These are phyloP conservation scores for Drosophila cyrtoloma DNA, from an alignment of 2,888 invertebrate species.

Conservation along the genomic window DNA sequence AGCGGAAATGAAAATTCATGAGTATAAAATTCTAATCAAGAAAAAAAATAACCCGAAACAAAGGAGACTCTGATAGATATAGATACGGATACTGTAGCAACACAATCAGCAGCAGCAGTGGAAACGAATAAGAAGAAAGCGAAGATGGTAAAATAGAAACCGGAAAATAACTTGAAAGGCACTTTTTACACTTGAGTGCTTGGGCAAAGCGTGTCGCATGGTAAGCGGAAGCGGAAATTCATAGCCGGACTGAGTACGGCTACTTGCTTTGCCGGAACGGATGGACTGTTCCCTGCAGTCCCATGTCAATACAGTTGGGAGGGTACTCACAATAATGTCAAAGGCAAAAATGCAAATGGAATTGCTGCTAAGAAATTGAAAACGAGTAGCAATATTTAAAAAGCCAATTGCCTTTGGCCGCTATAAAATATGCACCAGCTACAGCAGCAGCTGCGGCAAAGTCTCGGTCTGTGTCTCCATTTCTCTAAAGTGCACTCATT, in stretches of 20 bases:
- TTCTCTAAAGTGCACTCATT: slow-evolving; percentile 53
- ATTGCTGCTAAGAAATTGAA: slow-evolving; percentile 66
- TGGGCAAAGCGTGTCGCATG: slow-evolving; percentile 66
- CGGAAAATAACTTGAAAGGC: slow-evolving; percentile 76
- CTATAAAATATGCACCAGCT: slow-evolving; percentile 53
- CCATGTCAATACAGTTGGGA: slow-evolving; percentile 65
- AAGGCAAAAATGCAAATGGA: slow-evolving; percentile 69
- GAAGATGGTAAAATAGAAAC: slow-evolving; percentile 59
- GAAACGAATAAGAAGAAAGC: slow-evolving; percentile 20
- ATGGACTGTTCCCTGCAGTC: slow-evolving; percentile 43
- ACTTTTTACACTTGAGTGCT: slow-evolving; percentile 77
- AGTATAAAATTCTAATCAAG: slow-evolving; percentile 73
- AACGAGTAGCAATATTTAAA: slow-evolving; percentile 70
- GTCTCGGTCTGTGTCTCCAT: slow-evolving; percentile 5
- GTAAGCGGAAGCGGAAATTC: slow-evolving; percentile 78
- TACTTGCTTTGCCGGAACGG: slow-evolving; percentile 61
- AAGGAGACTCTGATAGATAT: slow-evolving; percentile 42
- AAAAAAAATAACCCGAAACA: slow-evolving; percentile 41
- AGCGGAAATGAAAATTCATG: slow-evolving; percentile 76
- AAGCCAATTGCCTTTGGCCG: slow-evolving; percentile 50
- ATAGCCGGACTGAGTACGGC: slow-evolving; percentile 68
- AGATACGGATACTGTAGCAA: slow-evolving; percentile 21
- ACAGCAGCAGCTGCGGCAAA: slow-evolving; percentile 17
- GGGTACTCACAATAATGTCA: slow-evolving; percentile 53
- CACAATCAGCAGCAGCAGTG: slow-evolving; percentile 17